Base-by-base conservation (phyloP, 1,140 invertebrate genomes). In the Cyrtorhinus lividipennis region DNA sequence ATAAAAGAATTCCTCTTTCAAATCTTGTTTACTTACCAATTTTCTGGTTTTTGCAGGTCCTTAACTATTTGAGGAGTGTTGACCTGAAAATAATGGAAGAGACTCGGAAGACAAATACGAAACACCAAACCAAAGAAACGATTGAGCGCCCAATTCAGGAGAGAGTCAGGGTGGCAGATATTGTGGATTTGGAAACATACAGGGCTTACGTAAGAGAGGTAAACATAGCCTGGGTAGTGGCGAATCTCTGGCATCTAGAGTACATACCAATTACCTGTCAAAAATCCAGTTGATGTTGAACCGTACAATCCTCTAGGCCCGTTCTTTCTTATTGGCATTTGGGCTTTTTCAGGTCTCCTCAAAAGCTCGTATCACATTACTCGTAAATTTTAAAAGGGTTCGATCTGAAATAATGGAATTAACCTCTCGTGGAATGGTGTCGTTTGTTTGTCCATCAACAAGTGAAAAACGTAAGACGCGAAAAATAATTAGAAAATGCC, bases 191-290 rank as follows among this genome's bases (percentile, higher is more conserved):
- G 27, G 58, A 59, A 27, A 59, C 26, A 12, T 59, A 59, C 26
- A 59, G 26, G 38, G n/a, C n/a, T 30, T 59, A 59, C 23, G 26
- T 59, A 3, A 59, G 24, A 30, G 58, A 59, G 58, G 58, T 59
- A 24, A 57, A n/a, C n/a, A n/a, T n/a, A n/a, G n/a, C n/a, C n/a
- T n/a, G n/a, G n/a, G n/a, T n/a, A n/a, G n/a, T n/a, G n/a, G n/a
- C n/a, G n/a, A n/a, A n/a, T n/a, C n/a, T n/a, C n/a, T n/a, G n/a
- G n/a, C n/a, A n/a, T n/a, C n/a, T n/a, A n/a, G n/a, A n/a, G n/a
- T n/a, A n/a, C n/a, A n/a, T n/a, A n/a, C n/a, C n/a, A n/a, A n/a
- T n/a, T n/a, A n/a, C n/a, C n/a, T n/a, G n/a, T n/a, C n/a, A n/a
- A n/a, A n/a, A n/a, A n/a, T n/a, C n/a, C n/a, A n/a, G n/a, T n/a